Conservation (phyloP, 2,797 vertebrate species). For the Enteromius viviparus region DNA sequence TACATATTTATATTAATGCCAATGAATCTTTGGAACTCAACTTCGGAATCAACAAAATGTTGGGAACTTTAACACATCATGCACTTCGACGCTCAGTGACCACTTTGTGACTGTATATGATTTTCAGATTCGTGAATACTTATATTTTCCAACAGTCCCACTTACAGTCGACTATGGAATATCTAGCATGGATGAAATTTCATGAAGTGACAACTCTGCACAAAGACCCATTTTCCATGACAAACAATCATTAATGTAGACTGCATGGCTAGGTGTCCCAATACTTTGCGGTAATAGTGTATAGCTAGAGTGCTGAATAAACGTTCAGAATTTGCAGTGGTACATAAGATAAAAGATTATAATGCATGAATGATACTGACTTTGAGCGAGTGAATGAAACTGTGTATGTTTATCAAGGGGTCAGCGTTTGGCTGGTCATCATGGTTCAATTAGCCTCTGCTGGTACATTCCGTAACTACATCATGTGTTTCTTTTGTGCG, state of each 20-base stretch:
- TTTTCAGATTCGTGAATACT: not conserved
- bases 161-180: not conserved
- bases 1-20: not conserved
- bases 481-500: slow-evolving; percentile 47
- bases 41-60: not conserved
- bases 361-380: not conserved
- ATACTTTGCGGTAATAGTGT: not conserved
- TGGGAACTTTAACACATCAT: not conserved
- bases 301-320: not conserved
- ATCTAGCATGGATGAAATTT: not conserved
- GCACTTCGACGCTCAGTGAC: not conserved
- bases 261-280: not conserved
- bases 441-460: not conserved
- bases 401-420: not conserved
- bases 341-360: not conserved
- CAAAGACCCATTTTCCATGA: no score
- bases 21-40: not conserved
- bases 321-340: not conserved
- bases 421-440: not conserved
- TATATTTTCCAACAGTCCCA: not conserved
- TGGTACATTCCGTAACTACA: slow-evolving; percentile 4
- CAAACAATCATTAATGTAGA: no score
- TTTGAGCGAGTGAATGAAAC: not conserved
- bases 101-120: not conserved
- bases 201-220: not conserved